These are phyloP conservation scores for Orthosia cruda DNA, from an alignment of 2,888 invertebrate species.

Conservation along the genomic window DNA sequence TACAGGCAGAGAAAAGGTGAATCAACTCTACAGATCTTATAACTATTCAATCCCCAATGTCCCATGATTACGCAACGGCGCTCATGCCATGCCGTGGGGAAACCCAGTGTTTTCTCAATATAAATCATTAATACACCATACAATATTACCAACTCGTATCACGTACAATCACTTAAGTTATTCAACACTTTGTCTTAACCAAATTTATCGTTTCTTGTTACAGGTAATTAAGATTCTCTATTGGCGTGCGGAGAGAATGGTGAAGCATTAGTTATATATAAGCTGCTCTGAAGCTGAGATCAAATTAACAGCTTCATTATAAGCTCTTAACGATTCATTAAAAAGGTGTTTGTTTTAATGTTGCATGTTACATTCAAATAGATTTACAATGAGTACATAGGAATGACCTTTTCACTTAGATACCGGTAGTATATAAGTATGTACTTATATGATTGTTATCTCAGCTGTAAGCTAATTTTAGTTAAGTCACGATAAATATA, in stretches of 20 bases:
- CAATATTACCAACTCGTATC: constrained; percentile 42
- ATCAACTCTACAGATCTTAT: not conserved
- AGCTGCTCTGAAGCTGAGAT: constrained; percentile 31
- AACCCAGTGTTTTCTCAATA: constrained; percentile 30
- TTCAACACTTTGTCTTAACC: constrained; percentile 61
- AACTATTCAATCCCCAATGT: constrained; percentile 38
- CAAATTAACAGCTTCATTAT: constrained; percentile 31
- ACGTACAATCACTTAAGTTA: constrained; percentile 51
- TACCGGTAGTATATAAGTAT: not conserved
- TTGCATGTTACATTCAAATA: constrained; percentile 26
- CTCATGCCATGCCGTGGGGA: constrained; percentile 45
- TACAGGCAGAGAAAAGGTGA: not conserved
- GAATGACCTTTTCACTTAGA: constrained; percentile 14
- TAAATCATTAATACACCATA: constrained; percentile 33
- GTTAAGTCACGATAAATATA: not conserved
- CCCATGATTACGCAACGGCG: constrained; percentile 29
- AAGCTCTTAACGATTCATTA: constrained; percentile 41
- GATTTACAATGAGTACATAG: constrained; percentile 11
- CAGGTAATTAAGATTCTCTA: constrained; percentile 66
- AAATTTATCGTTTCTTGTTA: constrained; percentile 69
- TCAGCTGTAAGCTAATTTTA: not conserved
- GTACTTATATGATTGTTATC: not conserved
- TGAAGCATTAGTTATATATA: constrained; percentile 38
- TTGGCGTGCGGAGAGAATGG: constrained; percentile 58
- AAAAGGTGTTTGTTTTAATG: constrained; percentile 39